Evolutionary conservation across 2,113 vertebrate genomes (phyloP).

Genomic region (Bettongia penicillata): DNA sequence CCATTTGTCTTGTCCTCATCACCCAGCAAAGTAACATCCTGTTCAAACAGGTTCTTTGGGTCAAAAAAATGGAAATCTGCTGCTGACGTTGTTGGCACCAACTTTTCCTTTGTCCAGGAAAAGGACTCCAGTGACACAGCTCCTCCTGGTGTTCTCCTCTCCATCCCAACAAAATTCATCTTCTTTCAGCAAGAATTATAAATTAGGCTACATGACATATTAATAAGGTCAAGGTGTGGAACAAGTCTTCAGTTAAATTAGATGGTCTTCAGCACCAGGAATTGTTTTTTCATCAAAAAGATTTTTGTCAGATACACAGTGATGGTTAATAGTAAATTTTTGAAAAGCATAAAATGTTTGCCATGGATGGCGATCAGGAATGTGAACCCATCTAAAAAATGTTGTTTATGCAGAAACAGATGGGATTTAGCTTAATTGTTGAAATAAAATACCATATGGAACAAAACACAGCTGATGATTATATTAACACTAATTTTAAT

Average conservation of each 20-base stretch:
- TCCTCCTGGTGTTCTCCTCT: accelerated
- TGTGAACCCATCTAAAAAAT: constrained; percentile 64
- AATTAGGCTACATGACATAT: constrained; percentile 42
- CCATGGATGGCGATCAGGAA: constrained; percentile 74
- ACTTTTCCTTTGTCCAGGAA: constrained; percentile 20
- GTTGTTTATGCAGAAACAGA: constrained; percentile 84
- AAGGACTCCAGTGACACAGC: neutral
- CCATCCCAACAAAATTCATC: neutral
- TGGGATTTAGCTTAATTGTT: constrained; percentile 85
- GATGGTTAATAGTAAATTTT: constrained; percentile 54
- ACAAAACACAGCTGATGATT: constrained; percentile 86
- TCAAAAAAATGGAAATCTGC: constrained; percentile 59
- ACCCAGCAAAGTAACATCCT: constrained; percentile 60
- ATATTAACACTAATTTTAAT: constrained; percentile 86
- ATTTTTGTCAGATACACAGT: constrained; percentile 41
- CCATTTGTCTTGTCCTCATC: constrained; percentile 81
- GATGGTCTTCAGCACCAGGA: neutral
- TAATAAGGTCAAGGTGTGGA: constrained; percentile 39
- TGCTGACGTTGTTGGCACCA: neutral
- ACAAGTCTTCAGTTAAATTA: constrained; percentile 33
- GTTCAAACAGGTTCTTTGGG: constrained; percentile 51
- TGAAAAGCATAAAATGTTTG: constrained; percentile 67
- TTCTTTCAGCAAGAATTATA: constrained; percentile 49
- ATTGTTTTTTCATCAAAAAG: constrained; percentile 64
- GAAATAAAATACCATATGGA: constrained; percentile 86